Conservation (phyloP, 2,797 vertebrate species). For the Acomys russatus region DNA sequence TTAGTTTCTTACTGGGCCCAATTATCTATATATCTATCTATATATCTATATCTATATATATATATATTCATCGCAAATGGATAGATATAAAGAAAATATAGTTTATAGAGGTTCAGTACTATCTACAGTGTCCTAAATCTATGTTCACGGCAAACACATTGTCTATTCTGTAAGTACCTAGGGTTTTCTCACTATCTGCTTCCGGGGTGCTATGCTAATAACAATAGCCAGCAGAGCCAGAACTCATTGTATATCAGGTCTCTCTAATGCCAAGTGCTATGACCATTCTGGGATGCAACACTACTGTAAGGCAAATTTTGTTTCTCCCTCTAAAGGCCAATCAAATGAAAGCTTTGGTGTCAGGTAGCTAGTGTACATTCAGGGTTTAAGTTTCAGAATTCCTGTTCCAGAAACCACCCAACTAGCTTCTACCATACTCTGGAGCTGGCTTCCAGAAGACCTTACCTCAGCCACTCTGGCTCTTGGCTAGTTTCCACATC, state of each 20-base stretch:
- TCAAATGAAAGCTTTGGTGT: constrained; percentile 1
- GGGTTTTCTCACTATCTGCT: neutral
- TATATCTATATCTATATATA: no score
- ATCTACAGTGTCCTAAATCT: neutral
- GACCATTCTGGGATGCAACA: neutral
- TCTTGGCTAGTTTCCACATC: neutral
- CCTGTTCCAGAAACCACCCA: neutral
- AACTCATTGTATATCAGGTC: neutral
- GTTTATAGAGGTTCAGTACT: neutral
- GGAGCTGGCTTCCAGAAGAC: neutral
- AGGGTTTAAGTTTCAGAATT: neutral
- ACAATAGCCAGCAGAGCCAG: neutral
- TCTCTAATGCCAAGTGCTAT: neutral
- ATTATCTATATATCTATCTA: no score
- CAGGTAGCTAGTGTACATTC: neutral
- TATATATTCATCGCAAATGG: neutral
- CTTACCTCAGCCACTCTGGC: neutral
- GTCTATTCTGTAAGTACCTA: neutral
- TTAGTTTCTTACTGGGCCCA: neutral
- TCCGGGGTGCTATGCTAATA: neutral
- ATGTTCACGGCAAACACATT: no score
- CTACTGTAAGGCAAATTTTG: neutral
- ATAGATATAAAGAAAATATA: neutral
- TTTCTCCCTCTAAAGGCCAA: neutral
- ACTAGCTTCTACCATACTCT: neutral